Evolutionary conservation across 2,888 invertebrate genomes (phyloP).

Genomic region (Acrobasis repandana): DNA sequence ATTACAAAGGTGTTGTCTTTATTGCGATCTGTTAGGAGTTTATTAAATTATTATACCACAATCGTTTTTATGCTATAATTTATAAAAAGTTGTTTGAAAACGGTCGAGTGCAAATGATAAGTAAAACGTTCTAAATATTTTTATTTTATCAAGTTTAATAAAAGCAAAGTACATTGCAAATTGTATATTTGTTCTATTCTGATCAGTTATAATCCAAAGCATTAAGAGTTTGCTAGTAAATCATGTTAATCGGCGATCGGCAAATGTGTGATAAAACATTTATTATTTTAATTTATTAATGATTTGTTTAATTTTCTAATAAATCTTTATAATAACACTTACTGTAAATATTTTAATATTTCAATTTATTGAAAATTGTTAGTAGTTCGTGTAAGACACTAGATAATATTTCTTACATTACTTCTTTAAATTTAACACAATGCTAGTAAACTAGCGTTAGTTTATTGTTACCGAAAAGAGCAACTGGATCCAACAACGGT

Average conservation of each 20-base stretch:
- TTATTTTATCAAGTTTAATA: too few species aligned
- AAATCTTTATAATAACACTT: neutral
- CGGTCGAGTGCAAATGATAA: too few species aligned
- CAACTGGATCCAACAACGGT: conserved; percentile 9
- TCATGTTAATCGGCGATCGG: neutral
- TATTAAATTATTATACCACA: conserved; percentile 9
- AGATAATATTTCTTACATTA: neutral
- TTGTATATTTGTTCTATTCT: too few species aligned
- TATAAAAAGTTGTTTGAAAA: too few species aligned
- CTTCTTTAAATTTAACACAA: neutral
- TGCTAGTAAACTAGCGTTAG: neutral
- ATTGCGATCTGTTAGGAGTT: conserved; percentile 7
- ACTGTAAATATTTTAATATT: neutral
- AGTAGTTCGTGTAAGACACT: conserved; percentile 3
- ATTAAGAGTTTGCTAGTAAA: too few species aligned
- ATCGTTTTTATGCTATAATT: neutral
- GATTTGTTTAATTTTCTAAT: neutral
- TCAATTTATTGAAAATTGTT: neutral
- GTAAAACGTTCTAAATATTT: too few species aligned
- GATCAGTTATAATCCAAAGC: too few species aligned
- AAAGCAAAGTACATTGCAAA: too few species aligned
- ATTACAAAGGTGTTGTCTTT: conserved; percentile 16
- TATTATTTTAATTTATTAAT: neutral
- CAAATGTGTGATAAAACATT: conserved; percentile 17
- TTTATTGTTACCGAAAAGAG: conserved; percentile 8